Evolutionary conservation across 2,113 vertebrate genomes (phyloP).

Genomic region (Oxyruncus cristatus): DNA sequence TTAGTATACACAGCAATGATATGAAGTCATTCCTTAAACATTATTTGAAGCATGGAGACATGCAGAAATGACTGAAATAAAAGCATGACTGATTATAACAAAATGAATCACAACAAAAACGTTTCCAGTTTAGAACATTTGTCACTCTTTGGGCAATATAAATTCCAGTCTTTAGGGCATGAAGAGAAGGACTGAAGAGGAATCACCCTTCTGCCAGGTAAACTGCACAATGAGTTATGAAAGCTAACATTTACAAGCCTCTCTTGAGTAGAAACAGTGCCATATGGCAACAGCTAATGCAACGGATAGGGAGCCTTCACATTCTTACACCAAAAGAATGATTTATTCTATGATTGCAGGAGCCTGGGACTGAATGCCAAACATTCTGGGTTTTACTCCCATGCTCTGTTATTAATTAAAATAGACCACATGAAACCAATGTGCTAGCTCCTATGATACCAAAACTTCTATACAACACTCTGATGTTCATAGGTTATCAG

Average conservation of each 20-base stretch:
- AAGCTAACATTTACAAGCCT: conserved; percentile 45
- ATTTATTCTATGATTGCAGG: conserved; percentile 33
- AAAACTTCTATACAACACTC: not conserved
- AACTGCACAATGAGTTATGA: conserved; percentile 25
- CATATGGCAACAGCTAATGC: conserved; percentile 56
- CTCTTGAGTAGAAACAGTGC: conserved; percentile 26
- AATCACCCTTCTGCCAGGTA: conserved; percentile 48
- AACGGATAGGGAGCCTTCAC: conserved; percentile 2
- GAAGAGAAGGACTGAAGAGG: not conserved
- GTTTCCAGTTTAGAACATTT: not conserved
- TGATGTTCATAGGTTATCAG: conserved; percentile 20
- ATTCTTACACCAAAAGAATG: conserved; percentile 36
- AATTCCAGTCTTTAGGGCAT: not conserved
- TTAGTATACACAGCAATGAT: not conserved
- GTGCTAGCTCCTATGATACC: not conserved
- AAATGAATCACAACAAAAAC: conserved; percentile 25
- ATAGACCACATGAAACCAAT: not conserved
- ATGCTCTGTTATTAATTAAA: conserved; percentile 44
- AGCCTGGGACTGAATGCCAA: conserved; percentile 35
- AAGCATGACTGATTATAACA: conserved; percentile 30
- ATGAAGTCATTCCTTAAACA: not conserved
- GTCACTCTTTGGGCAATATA: not conserved
- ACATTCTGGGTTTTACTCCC: conserved; percentile 14
- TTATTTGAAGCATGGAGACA: conserved; percentile 19
- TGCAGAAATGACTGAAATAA: conserved; percentile 22